Evolutionary conservation across 1,140 invertebrate genomes (phyloP).

Genomic region (Drosophila lowei): DNA sequence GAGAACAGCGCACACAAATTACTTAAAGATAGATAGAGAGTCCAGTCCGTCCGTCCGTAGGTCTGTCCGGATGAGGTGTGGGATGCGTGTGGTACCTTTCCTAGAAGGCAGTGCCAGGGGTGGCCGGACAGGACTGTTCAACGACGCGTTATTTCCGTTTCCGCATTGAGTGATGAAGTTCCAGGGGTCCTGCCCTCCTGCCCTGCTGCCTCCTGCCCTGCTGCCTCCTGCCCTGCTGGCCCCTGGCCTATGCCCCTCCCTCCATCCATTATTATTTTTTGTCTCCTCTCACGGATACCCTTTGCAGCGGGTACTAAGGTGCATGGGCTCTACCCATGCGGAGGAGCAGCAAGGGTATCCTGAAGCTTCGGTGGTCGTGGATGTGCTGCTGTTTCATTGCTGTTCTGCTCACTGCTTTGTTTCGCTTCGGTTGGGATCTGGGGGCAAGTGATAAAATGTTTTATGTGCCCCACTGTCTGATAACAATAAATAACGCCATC

Average conservation of each 20-base stretch:
- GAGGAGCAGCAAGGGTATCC: too few species aligned
- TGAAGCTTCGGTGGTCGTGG: not conserved
- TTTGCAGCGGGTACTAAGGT: too few species aligned
- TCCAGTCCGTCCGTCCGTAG: not conserved
- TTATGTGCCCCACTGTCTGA: conserved; percentile 79
- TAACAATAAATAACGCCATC: conserved; percentile 81
- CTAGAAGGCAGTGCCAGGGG: conserved; percentile 8
- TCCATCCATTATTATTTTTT: conserved; percentile 54
- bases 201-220: not conserved
- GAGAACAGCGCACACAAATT: conserved; percentile 65
- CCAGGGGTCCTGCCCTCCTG: conserved; percentile 13
- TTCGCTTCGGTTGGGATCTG: conserved; percentile 32
- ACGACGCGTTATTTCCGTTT: conserved; percentile 77
- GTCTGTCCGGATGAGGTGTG: conserved; percentile 21
- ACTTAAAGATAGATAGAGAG: conserved; percentile 68
- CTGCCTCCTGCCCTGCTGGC: not conserved
- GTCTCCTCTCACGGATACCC: not conserved
- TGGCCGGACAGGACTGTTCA: conserved; percentile 22
- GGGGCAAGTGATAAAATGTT: conserved; percentile 79
- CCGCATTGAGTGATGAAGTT: conserved; percentile 75
- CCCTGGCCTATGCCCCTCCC: conserved; percentile 5
- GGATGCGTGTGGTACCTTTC: conserved; percentile 27
- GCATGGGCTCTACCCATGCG: too few species aligned
- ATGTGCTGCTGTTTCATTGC: not conserved
- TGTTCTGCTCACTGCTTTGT: conserved; percentile 10